Evolutionary conservation across 2,113 vertebrate genomes (phyloP).

Genomic region (Ptychochromis oligacanthus): DNA sequence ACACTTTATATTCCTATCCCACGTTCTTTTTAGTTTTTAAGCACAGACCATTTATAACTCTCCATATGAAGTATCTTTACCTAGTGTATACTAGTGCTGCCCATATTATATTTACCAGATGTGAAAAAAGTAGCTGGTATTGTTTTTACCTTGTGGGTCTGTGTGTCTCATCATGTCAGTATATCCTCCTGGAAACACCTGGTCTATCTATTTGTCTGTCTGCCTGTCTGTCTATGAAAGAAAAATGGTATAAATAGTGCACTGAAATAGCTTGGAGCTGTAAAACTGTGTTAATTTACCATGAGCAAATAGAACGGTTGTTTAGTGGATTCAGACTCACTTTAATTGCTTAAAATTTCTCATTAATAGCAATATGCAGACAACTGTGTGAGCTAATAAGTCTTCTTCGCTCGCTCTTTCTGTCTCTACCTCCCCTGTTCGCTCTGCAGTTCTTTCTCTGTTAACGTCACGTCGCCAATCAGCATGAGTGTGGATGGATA

Average conservation of each 20-base stretch:
- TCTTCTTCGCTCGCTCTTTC: slow-evolving; percentile 25
- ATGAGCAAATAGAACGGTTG: slow-evolving; percentile 18
- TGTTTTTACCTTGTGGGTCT: not conserved
- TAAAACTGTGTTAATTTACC: slow-evolving; percentile 33
- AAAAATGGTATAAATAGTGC: slow-evolving; percentile 6
- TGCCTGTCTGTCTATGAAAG: not conserved
- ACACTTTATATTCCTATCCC: not conserved
- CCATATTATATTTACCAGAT: not conserved
- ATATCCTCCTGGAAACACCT: not conserved
- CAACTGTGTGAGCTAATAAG: slow-evolving; percentile 55
- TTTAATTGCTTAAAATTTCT: slow-evolving; percentile 60
- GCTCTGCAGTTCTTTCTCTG: slow-evolving; percentile 30
- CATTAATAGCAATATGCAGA: slow-evolving; percentile 56
- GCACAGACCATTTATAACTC: not conserved
- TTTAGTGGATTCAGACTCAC: slow-evolving; percentile 12
- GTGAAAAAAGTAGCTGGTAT: not conserved
- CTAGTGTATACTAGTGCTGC: too few species aligned
- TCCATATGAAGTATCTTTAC: not conserved
- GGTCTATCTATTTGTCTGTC: not conserved
- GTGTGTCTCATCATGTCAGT: not conserved
- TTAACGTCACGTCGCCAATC: slow-evolving; percentile 55
- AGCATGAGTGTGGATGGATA: slow-evolving; percentile 59
- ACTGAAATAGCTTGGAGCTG: slow-evolving; percentile 1
- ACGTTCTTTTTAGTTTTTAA: accelerated
- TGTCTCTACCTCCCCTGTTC: slow-evolving; percentile 7